Evolutionary conservation across 2,797 vertebrate species (phyloP).

Genomic region (Siniperca undulata): DNA sequence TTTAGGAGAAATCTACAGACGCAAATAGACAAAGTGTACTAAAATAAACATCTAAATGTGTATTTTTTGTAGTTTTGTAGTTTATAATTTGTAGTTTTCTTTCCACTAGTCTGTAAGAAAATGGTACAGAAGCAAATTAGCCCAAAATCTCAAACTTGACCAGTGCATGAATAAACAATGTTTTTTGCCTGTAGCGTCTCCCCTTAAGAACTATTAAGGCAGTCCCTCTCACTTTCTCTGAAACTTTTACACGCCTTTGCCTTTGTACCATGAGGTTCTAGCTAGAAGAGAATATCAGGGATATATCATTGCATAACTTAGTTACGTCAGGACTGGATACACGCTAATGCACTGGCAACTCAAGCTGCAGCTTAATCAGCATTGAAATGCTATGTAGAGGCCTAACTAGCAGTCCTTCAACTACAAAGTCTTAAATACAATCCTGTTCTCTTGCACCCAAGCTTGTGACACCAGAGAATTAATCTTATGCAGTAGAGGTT

Average conservation of each 20-base stretch:
- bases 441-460: slow-evolving; percentile 50
- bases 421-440: slow-evolving; percentile 49
- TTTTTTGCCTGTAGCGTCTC: too few species aligned
- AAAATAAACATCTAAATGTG: too few species aligned
- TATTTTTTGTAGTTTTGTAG: too few species aligned
- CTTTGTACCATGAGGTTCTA: slow-evolving; percentile 1
- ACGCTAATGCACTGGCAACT: not conserved
- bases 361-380: slow-evolving; percentile 53
- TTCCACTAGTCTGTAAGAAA: too few species aligned
- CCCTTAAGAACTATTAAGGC: not conserved
- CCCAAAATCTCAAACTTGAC: too few species aligned
- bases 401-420: slow-evolving; percentile 34
- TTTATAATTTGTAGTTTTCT: too few species aligned
- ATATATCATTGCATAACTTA: slow-evolving; percentile 37
- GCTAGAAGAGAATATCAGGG: slow-evolving; percentile 28
- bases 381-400: slow-evolving; percentile 41
- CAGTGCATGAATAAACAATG: too few species aligned
- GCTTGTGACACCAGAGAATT: slow-evolving; percentile 57
- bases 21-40: too few species aligned
- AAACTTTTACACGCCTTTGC: slow-evolving; percentile 6
- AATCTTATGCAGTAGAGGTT: slow-evolving; percentile 53
- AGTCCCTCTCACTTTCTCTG: slow-evolving; percentile 17
- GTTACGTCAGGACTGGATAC: slow-evolving; percentile 32
- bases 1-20: too few species aligned
- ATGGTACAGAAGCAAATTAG: too few species aligned